Base-by-base conservation (phyloP, 30 jellyfish, hydroid and myxozoan genomes). In the Nemopilema nomurai region DNA sequence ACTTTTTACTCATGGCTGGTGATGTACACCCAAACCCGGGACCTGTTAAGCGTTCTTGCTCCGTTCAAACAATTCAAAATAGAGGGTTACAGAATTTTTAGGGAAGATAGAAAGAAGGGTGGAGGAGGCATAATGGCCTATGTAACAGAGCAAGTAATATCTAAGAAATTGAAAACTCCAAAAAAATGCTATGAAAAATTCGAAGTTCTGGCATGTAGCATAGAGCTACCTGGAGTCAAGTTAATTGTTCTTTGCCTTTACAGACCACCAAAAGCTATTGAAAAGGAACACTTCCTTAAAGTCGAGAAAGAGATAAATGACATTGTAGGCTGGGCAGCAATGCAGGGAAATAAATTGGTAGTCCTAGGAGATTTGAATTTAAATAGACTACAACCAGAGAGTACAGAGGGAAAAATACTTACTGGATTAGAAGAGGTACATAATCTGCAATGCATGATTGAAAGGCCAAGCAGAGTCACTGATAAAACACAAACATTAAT, bases 81-180 rank as follows among this genome's bases (percentile, higher is more conserved):
- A 71, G 29, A 17, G 53, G 83, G 83, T 16, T 69, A 81, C 24
- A 51, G 65, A 16, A 50, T 80, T 27, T 50, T 29, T n/a, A 31
- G 90, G 82, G 27, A 66, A 69, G 90, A 81, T 51, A 23, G 90
- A 27, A 49, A 81, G 75, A 81, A 81, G 78, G 79, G 88, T 57
- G 88, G 90, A 20, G 90, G 90, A 25, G 83, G 90, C 78, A 67
- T 81, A 71, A 32, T 81, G 68, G 78, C 78, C 24, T 33, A 81
- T 23, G 83, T 81, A 33, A 28, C 81, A 30, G 52, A 22, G 82
- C 33, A 80, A 67, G 81, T 28, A 80, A n/a, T n/a, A n/a, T n/a
- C n/a, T n/a, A n/a, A n/a, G n/a, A n/a, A n/a, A 30, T 22, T 80
- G 62, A 62, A 76, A 76, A 51, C 87, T 27, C 87, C 76, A 57